Percentiles rank a stretch among this genome's conserved stretches.
Evolutionary conservation across 2,797 vertebrate species (phyloP).

Genomic region (Scyliorhinus canicula): DNA sequence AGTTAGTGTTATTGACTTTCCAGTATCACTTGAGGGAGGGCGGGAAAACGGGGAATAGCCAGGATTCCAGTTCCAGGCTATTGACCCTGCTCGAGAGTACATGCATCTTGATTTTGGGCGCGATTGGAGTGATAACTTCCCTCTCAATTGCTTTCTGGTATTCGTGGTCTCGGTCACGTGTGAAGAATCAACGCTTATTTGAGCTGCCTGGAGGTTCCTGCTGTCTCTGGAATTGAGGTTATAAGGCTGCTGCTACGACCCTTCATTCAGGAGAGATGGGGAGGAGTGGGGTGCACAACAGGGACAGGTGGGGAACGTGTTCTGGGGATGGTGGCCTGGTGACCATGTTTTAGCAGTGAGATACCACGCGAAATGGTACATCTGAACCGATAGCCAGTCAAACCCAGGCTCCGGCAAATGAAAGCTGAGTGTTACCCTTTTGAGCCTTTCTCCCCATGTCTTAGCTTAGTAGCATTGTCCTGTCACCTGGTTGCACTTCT

Average conservation of each 20-base stretch:
- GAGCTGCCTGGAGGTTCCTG: neutral
- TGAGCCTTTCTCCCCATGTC: neutral
- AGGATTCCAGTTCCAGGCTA: neutral
- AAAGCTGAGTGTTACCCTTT: neutral
- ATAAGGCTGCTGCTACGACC: neutral
- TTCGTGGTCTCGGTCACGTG: neutral
- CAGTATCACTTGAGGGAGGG: neutral
- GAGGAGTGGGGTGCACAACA: neutral
- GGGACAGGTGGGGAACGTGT: neutral
- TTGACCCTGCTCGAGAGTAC: no score
- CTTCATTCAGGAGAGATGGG: neutral
- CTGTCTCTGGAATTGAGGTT: neutral
- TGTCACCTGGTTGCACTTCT: neutral
- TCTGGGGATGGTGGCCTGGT: neutral
- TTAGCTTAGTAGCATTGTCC: neutral
- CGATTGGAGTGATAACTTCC: neutral
- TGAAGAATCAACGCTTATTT: neutral
- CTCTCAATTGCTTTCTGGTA: neutral
- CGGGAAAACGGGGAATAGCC: neutral
- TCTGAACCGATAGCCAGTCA: neutral
- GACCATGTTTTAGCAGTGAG: neutral
- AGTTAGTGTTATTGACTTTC: neutral
- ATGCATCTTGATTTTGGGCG: neutral
- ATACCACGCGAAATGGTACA: neutral
- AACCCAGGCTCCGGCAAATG: neutral